Percentiles rank a stretch among this genome's conserved stretches.
phyloP scores from a whole-genome alignment of 2,797 vertebrate genomes.

The Kryptopterus vitreolus region DNA sequence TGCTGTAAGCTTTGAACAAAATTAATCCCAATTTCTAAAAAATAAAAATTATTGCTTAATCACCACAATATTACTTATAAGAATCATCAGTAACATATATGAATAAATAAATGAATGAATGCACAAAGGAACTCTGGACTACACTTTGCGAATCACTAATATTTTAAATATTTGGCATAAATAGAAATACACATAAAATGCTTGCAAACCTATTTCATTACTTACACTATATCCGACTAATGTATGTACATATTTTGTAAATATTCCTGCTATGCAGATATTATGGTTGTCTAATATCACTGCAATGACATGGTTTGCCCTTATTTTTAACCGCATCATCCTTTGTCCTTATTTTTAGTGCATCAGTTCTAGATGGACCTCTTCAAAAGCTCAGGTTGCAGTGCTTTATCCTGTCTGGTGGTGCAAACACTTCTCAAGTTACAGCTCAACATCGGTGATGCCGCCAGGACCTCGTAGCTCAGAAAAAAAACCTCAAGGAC shows the following conservation, averaged over 20 bases:
- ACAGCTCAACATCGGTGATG: constrained; percentile 53
- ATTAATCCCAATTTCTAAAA: not conserved
- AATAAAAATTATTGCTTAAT: not conserved
- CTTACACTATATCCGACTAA: not conserved
- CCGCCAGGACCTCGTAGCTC: constrained; percentile 27
- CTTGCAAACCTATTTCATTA: not conserved
- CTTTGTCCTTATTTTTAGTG: not conserved
- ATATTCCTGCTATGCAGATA: not conserved
- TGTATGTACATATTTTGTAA: not conserved
- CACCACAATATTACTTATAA: too few relatives aligned
- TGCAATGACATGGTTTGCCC: not conserved
- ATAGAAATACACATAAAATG: not conserved
- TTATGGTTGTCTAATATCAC: not conserved
- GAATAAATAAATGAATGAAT: not conserved
- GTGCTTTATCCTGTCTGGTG: constrained; percentile 47
- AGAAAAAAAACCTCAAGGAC: constrained; percentile 2
- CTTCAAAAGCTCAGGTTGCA: constrained; percentile 67
- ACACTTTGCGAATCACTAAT: not conserved
- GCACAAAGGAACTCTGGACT: not conserved
- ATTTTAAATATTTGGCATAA: not conserved
- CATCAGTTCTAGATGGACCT: constrained; percentile 2
- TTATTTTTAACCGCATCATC: constrained; percentile 3
- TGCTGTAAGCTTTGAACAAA: not conserved
- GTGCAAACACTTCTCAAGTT: constrained; percentile 77
- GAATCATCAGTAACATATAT: not conserved